These are phyloP conservation scores for Chesias legatella DNA, from an alignment of 2,888 invertebrate genomes.

Conservation along the genomic window DNA sequence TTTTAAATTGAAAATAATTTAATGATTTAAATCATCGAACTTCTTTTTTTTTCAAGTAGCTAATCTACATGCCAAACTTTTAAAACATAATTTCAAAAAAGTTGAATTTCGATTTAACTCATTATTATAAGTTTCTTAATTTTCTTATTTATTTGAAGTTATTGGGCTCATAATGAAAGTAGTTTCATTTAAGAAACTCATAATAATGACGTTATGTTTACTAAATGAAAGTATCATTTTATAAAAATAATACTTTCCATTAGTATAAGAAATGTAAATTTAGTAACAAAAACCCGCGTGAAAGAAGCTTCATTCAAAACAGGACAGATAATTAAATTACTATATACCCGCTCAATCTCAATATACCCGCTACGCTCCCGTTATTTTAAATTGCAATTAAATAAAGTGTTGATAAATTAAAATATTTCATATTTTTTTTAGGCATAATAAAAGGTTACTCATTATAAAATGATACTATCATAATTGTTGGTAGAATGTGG, in stretches of 20 bases:
- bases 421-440: too few relatives aligned
- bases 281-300: slow-evolving; percentile 5
- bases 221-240: slow-evolving; percentile 35
- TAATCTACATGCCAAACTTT: slow-evolving; percentile 8
- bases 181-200: slow-evolving; percentile 26
- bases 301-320: slow-evolving; percentile 13
- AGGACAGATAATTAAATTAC: slow-evolving; percentile 7
- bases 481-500: neutral
- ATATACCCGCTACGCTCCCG: neutral
- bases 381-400: too few relatives aligned
- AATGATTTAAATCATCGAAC: too few relatives aligned
- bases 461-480: too few relatives aligned
- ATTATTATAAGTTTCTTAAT: slow-evolving; percentile 27
- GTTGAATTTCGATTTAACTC: slow-evolving; percentile 17
- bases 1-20: slow-evolving; percentile 5
- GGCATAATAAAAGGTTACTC: too few relatives aligned
- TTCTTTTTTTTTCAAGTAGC: too few relatives aligned
- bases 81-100: slow-evolving; percentile 22
- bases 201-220: slow-evolving; percentile 27
- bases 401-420: too few relatives aligned
- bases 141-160: slow-evolving; percentile 30
- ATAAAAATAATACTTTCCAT: slow-evolving; percentile 30
- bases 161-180: slow-evolving; percentile 19
- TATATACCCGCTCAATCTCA: too few relatives aligned
- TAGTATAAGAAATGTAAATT: slow-evolving; percentile 31